phyloP scores from a whole-genome alignment of 2,113 vertebrate genomes.

The Semicossyphus pulcher region DNA sequence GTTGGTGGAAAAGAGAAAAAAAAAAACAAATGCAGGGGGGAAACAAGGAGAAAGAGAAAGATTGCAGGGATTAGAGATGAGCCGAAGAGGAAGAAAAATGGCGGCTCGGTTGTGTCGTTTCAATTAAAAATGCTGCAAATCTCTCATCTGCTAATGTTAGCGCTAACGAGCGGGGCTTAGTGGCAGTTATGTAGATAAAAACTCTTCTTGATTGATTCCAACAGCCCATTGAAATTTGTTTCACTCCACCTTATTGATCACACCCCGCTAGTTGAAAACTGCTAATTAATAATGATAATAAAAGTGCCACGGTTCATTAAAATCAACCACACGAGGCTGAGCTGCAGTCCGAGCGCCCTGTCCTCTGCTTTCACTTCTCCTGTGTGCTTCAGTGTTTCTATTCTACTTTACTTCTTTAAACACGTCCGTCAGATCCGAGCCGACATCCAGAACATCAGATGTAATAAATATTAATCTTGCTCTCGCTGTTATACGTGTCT shows the following conservation, averaged over 20 bases:
- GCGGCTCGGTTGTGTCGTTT: slow-evolving; percentile 89
- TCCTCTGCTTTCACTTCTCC: slow-evolving; percentile 2
- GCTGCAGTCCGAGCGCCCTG: slow-evolving; percentile 31
- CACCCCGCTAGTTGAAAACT: slow-evolving; percentile 93
- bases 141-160: slow-evolving; percentile 91
- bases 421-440: neutral
- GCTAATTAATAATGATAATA: slow-evolving; percentile 99
- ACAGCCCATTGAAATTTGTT: slow-evolving; percentile 98
- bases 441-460: slow-evolving; percentile 7
- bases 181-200: slow-evolving; percentile 99
- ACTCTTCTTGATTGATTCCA: slow-evolving; percentile 97
- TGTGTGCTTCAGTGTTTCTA: neutral
- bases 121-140: slow-evolving; percentile 95
- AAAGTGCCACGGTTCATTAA: slow-evolving; percentile 97
- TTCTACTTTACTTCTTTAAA: neutral
- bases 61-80: slow-evolving; percentile 86
- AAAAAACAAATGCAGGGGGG: slow-evolving; percentile 6
- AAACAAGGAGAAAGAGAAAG: slow-evolving; percentile 54
- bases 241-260: slow-evolving; percentile 99
- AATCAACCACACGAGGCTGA: slow-evolving; percentile 83
- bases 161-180: slow-evolving; percentile 93
- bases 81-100: slow-evolving; percentile 89
- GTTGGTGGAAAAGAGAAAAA: slow-evolving; percentile 8
- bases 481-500: slow-evolving; percentile 28
- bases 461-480: slow-evolving; percentile 27